phyloP scores from a whole-genome alignment of 2,113 vertebrate species.

The Phodopus roborovskii region DNA sequence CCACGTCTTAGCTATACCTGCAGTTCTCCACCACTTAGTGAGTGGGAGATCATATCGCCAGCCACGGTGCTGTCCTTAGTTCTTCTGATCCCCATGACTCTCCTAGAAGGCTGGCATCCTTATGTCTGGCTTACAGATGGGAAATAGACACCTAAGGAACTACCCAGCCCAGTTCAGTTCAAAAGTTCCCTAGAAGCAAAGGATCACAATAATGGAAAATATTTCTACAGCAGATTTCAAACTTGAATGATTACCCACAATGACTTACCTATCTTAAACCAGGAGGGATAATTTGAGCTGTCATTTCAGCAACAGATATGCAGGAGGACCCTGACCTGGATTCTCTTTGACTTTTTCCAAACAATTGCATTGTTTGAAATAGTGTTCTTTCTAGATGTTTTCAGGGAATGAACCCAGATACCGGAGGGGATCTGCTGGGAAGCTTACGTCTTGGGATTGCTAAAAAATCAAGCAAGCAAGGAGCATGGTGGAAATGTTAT shows the following conservation, averaged over 20 bases:
- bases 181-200: not conserved
- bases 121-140: not conserved
- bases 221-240: not conserved
- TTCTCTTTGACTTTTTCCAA: not conserved
- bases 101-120: not conserved
- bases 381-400: not conserved
- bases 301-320: not conserved
- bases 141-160: not conserved
- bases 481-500: not conserved
- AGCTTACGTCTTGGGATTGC: not conserved
- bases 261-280: not conserved
- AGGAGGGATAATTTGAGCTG: rapidly evolving
- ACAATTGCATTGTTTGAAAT: not conserved
- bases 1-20: not conserved
- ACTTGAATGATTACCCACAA: not conserved
- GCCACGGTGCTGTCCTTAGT: not conserved
- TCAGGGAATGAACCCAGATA: not conserved
- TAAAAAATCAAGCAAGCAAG: not conserved
- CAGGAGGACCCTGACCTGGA: not conserved
- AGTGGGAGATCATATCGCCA: not conserved
- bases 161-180: not conserved
- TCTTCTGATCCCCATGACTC: not conserved
- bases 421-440: not conserved
- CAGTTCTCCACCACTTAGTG: rapidly evolving
- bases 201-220: not conserved